A percentile compares a stretch with the other conserved stretches of the same genome.
phyloP scores from a whole-genome alignment of 2,888 invertebrate species.

The Deroplatys truncata region DNA sequence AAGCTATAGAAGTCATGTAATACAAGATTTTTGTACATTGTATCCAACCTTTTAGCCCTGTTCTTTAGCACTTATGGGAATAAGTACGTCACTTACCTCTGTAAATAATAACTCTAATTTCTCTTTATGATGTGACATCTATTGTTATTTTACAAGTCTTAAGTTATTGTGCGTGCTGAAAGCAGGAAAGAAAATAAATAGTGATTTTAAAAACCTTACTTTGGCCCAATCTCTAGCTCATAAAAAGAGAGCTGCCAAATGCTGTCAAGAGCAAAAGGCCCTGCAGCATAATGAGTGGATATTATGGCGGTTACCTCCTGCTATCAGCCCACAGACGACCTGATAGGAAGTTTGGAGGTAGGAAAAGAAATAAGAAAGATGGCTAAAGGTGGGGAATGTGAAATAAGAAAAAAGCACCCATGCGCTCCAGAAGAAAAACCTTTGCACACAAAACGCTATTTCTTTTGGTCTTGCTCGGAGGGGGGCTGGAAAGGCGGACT shows the following conservation, averaged over 20 bases:
- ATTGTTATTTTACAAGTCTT: too few relatives aligned
- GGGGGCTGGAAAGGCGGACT: conserved; percentile 6
- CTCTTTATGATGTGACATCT: too few relatives aligned
- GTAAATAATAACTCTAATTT: too few relatives aligned
- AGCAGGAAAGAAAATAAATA: neutral
- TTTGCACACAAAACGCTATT: neutral
- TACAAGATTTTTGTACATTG: too few relatives aligned
- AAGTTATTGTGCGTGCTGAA: neutral
- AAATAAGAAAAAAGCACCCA: neutral
- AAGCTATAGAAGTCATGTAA: too few relatives aligned
- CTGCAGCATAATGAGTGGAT: neutral
- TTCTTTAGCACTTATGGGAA: too few relatives aligned
- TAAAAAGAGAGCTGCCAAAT: neutral
- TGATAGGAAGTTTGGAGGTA: neutral
- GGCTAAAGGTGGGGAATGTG: neutral
- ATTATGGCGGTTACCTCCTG: neutral
- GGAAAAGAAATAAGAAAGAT: neutral
- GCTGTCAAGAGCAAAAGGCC: neutral
- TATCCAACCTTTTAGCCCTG: too few relatives aligned
- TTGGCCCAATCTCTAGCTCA: neutral
- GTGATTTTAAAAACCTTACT: neutral
- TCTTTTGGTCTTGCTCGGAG: neutral
- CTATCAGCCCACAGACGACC: neutral
- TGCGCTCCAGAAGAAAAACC: neutral
- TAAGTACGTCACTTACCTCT: too few relatives aligned